Conservation (phyloP, 2,888 invertebrate genomes). For the Pachliopta kotzebuea region DNA sequence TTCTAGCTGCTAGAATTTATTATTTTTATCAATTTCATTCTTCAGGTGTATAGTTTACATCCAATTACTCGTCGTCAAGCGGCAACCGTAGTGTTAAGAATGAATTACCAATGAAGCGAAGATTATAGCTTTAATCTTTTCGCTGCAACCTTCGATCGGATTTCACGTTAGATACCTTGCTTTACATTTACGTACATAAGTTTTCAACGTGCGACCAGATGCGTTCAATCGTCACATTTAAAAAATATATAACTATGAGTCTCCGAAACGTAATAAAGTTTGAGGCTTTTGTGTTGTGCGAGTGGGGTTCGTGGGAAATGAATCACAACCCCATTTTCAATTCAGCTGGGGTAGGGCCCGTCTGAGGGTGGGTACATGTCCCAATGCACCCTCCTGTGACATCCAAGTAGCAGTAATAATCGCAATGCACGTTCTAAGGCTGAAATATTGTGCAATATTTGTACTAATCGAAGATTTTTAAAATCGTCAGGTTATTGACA, state of each 20-base stretch:
- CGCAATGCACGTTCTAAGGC: constrained; percentile 56
- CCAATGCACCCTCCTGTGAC: constrained; percentile 67
- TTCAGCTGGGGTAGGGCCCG: constrained; percentile 62
- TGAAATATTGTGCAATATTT: constrained; percentile 39
- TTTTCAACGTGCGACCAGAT: constrained; percentile 28
- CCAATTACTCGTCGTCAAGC: constrained; percentile 21
- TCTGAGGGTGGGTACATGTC: constrained; percentile 54
- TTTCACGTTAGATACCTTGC: constrained; percentile 24
- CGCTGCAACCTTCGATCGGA: constrained; percentile 30
- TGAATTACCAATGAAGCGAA: constrained; percentile 40
- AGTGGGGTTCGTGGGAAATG: constrained; percentile 73
- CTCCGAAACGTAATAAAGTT: constrained; percentile 55
- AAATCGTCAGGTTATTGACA: neutral
- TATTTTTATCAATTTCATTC: constrained; percentile 15
- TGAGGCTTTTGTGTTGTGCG: constrained; percentile 56
- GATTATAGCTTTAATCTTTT: constrained; percentile 33
- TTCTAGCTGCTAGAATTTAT: neutral
- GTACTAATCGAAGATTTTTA: constrained; percentile 9
- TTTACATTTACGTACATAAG: constrained; percentile 6
- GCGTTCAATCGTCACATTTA: constrained; percentile 33
- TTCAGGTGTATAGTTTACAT: constrained; percentile 7
- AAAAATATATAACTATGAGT: constrained; percentile 43
- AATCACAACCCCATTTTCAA: constrained; percentile 79
- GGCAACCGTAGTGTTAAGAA: constrained; percentile 43
- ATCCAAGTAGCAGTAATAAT: constrained; percentile 72